These are phyloP conservation scores for Anthrax anthrax DNA, from an alignment of 2,888 invertebrate genomes.

Conservation along the genomic window DNA sequence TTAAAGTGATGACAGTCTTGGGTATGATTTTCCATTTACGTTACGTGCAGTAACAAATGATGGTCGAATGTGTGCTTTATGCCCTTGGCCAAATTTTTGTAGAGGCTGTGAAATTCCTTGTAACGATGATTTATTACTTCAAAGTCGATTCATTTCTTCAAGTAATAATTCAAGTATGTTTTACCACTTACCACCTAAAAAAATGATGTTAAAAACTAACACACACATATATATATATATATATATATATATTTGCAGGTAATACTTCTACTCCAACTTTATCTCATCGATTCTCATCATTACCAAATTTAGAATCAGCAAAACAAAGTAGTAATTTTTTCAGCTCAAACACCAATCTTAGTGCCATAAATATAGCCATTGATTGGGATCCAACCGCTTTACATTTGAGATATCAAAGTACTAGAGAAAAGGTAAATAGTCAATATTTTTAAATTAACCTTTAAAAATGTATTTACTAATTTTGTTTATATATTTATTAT, in stretches of 20 bases:
- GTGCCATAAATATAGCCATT: slow-evolving; percentile 51
- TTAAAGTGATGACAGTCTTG: slow-evolving; percentile 74
- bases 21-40: slow-evolving; percentile 85
- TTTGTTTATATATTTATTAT: slow-evolving; percentile 9
- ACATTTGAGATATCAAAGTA: slow-evolving; percentile 74
- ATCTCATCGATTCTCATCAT: slow-evolving; percentile 24
- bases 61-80: slow-evolving; percentile 58
- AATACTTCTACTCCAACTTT: slow-evolving; percentile 25
- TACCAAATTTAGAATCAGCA: slow-evolving; percentile 25
- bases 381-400: slow-evolving; percentile 93
- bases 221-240: background rate
- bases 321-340: background rate
- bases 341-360: slow-evolving; percentile 2
- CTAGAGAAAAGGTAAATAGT: slow-evolving; percentile 48
- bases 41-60: slow-evolving; percentile 64
- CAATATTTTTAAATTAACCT: too few species aligned
- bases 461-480: slow-evolving; percentile 1
- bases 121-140: slow-evolving; percentile 39
- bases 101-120: slow-evolving; percentile 72
- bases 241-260: slow-evolving; percentile 17
- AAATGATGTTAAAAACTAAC: background rate
- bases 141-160: slow-evolving; percentile 21
- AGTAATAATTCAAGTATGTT: slow-evolving; percentile 22
- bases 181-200: too few species aligned
- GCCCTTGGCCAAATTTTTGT: slow-evolving; percentile 71